Evolutionary conservation across 2,888 invertebrate species (phyloP), one percentile per base, ranked within the genome.

Genomic region (Lasiommata megera): DNA sequence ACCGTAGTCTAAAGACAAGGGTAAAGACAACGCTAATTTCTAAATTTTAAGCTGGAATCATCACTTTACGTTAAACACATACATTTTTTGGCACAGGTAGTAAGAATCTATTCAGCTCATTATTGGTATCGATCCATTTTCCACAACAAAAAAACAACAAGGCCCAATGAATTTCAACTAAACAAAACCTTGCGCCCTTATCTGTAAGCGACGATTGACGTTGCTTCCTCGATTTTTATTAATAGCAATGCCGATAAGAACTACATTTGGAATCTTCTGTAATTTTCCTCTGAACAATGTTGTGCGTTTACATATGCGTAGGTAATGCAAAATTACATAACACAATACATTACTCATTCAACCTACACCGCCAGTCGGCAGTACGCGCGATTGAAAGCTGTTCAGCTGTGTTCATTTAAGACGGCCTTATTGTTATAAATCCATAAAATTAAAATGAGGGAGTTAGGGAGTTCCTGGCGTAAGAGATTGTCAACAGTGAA

Each of bases 221-320:
- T 37, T 1, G 40, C 29, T 43, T 52, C 36, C 38, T 31, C 46
- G 43, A 56, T 38, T 31, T 56, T 36, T 38, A 56, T 37, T 38
- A 50, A 47, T 54, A 54, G 37, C n/a, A n/a, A 28, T 40, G 9
- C n/a, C 0, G 44, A 44, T 56, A 56, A 56, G 37, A 44, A 51
- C 11, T 16, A 37, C 16, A 8, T 51, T 40, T 40, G 11, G 18
- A 47, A 40, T 17, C 14, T 41, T 41, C 23, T 37, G 37, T 37
- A 37, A 18, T 37, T 48, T 37, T 37, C 14, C 48, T 48, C 34
- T 37, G 23, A 23, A 23, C 37, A 9, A 41, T 1, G n/a, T 23
- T 16, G 9, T 46, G 46, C 16, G n/a, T 31, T 16, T 9, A 44
- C 23, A 12, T 14, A 16, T 46, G 29, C 46, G 31, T 46, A 31